These are phyloP conservation scores for Melieria omissa DNA, from an alignment of 2,888 invertebrate genomes.

Conservation along the genomic window DNA sequence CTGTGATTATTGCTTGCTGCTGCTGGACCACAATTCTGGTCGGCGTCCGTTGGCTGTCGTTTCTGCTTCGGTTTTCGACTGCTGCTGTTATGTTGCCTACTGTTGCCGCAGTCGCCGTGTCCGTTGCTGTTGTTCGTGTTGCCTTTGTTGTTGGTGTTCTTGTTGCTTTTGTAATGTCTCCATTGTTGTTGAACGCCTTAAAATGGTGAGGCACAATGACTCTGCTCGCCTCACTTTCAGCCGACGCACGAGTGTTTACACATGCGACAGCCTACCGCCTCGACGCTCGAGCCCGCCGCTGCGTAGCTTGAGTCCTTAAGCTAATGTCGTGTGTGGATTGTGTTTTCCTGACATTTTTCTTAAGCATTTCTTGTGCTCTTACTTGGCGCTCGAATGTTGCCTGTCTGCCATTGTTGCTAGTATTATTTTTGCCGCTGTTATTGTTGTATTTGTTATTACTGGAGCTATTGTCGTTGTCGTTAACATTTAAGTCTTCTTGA, in stretches of 20 bases:
- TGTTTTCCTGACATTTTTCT: conserved; percentile 1
- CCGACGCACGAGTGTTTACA: too few species aligned
- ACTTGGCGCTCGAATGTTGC: neutral
- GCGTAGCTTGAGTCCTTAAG: neutral
- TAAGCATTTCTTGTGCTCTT: neutral
- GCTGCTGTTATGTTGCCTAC: neutral
- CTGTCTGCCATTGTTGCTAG: neutral
- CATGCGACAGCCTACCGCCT: too few species aligned
- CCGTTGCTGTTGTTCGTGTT: neutral
- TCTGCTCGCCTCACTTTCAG: too few species aligned
- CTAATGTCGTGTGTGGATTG: conserved; percentile 4
- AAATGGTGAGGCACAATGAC: too few species aligned
- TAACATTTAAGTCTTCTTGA: neutral
- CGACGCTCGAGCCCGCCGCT: too few species aligned
- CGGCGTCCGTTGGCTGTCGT: neutral
- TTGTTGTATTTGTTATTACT: neutral
- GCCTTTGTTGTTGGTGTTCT: neutral
- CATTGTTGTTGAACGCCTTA: too few species aligned
- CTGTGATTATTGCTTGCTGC: neutral
- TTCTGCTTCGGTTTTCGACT: neutral
- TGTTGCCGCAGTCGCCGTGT: neutral
- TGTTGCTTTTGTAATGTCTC: neutral
- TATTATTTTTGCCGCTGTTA: neutral
- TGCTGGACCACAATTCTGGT: neutral
- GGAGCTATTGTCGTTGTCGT: neutral